Conservation (phyloP, 2,113 vertebrate genomes). For the Azemiops feae region DNA sequence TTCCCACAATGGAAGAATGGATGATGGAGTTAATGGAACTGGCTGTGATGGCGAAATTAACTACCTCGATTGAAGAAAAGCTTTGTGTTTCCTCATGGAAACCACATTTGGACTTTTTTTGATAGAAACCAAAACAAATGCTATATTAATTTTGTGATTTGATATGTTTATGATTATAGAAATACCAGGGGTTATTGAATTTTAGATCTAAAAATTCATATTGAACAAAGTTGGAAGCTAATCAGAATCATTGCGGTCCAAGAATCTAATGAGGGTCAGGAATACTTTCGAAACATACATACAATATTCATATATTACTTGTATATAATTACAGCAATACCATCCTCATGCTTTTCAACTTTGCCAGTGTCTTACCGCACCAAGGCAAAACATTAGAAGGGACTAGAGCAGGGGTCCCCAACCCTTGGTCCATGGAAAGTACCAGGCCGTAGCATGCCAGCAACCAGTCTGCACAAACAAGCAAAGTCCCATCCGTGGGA, state of each 20-base stretch:
- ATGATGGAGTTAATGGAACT: background rate
- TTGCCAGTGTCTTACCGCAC: background rate
- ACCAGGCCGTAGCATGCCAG: too few species aligned
- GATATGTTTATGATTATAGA: background rate
- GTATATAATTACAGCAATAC: background rate
- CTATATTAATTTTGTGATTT: background rate
- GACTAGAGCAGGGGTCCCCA: too few species aligned
- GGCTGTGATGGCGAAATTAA: background rate
- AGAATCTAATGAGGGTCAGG: background rate
- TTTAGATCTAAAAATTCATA: background rate
- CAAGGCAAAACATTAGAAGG: background rate
- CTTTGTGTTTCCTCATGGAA: background rate
- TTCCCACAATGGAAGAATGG: background rate
- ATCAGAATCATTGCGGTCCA: background rate
- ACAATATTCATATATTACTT: background rate
- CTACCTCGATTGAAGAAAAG: background rate
- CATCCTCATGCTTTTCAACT: background rate
- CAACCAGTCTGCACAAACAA: too few species aligned
- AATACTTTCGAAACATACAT: background rate
- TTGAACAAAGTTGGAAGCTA: background rate
- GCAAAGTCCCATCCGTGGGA: too few species aligned
- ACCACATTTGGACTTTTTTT: background rate
- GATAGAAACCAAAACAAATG: background rate
- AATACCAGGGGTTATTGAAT: background rate
- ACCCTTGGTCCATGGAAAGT: too few species aligned